Percentiles rank a stretch among this genome's conserved stretches.
Evolutionary conservation across 2,888 invertebrate species (phyloP).

Genomic region (Hydriomena furcata): DNA sequence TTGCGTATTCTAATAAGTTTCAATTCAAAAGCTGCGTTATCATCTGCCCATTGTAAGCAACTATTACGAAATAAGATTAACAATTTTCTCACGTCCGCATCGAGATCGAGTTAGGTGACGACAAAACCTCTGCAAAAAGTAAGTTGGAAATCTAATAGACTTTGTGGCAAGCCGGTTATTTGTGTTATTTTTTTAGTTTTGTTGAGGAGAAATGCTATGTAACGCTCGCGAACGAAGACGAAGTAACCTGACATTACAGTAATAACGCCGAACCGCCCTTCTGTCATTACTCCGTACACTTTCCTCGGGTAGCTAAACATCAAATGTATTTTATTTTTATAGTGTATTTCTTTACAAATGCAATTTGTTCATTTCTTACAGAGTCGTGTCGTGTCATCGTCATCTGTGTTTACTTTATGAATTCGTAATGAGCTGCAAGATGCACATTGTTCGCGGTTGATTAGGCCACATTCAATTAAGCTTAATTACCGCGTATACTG

Average conservation of each 20-base stretch:
- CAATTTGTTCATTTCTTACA: constrained; percentile 37
- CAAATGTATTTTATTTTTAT: constrained; percentile 60
- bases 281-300: constrained; percentile 78
- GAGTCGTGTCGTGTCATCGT: constrained; percentile 28
- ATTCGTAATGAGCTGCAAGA: constrained; percentile 37
- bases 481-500: constrained; percentile 46
- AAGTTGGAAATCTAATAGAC: constrained; percentile 80
- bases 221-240: constrained; percentile 74
- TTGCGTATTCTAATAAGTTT: no score
- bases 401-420: constrained; percentile 26
- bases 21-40: constrained; percentile 54
- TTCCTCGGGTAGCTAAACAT: constrained; percentile 68
- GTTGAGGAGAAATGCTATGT: constrained; percentile 72
- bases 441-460: constrained; percentile 39
- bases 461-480: constrained; percentile 44
- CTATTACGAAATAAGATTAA: constrained; percentile 71
- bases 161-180: constrained; percentile 78
- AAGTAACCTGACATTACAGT: constrained; percentile 77
- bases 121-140: constrained; percentile 78
- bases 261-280: constrained; percentile 76
- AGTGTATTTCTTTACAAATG: constrained; percentile 59
- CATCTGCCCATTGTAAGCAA: constrained; percentile 53
- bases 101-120: constrained; percentile 75
- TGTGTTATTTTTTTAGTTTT: constrained; percentile 75
- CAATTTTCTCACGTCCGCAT: constrained; percentile 78